Evolutionary conservation across 1,140 invertebrate genomes (phyloP), one percentile per base, ranked within the genome.

Genomic region (Pomacea maculata): DNA sequence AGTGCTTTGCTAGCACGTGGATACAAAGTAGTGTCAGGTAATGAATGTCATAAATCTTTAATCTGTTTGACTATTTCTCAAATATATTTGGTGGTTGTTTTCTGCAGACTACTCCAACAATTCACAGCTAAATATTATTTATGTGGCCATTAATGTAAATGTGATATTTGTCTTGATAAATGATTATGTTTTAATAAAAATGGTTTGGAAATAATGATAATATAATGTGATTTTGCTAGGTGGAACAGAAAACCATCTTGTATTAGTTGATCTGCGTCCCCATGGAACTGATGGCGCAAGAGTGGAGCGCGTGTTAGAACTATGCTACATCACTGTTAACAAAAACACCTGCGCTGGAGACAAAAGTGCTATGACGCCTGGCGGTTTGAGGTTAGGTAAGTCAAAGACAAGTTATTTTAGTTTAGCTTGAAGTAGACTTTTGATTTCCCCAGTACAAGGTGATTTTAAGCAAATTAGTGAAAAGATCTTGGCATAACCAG

Each of bases 321-420:
- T 96, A 77, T 94, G 97, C 84, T 95, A 95, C 72, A 97, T 99
- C 89, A 97, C 97, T 15, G 97, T 97, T 86, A 99, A 99, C 91
- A 99, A 99, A 92, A 99, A 99, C 90, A 99, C 98, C 1, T 94
- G 93, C 81, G 88, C 90, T 71, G 97, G 97, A 10, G 98, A 99
- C 90, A 98, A 97, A 89, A 98, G 96, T 88, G 97, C 98, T 1
- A 91, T 99, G 82, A 97, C 97, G 92, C 97, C 98, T 1, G 97
- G 96, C 85, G 98, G 91, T 52, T 82, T 91, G 1, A 82, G 91
- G 72, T 75, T 91, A 73, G 90, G 90, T 88, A 97, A 97, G 19
- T 54, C 45, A 19, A 25, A 11, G 21, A 6, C 54, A 61, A 61
- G 57, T 17, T 61, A 14, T 61, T 11, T 61, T 61, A 61, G 57